Percentiles rank a stretch among this genome's conserved stretches.
phyloP scores from a whole-genome alignment of 2,888 invertebrate genomes.

The Gnatocerus cornutus region DNA sequence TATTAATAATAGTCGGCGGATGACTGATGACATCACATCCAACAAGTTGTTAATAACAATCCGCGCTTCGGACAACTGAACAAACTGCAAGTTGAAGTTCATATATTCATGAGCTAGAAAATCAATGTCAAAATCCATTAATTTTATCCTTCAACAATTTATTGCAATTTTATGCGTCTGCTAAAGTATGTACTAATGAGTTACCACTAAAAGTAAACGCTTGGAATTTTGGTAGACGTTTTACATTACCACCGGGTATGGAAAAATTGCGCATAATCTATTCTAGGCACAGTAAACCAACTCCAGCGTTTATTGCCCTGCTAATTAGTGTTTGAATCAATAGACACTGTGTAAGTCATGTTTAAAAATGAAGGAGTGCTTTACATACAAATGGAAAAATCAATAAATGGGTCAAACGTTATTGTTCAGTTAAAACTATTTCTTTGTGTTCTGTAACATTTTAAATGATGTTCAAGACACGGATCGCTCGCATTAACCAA shows the following conservation, averaged over 20 bases:
- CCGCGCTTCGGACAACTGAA: too few relatives aligned
- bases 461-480: too few relatives aligned
- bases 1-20: neutral
- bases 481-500: too few relatives aligned
- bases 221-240: neutral
- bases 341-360: neutral
- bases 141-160: neutral
- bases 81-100: too few relatives aligned
- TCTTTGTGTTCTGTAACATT: too few relatives aligned
- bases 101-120: too few relatives aligned
- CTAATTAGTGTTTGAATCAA: neutral
- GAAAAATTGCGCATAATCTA: conserved; percentile 3
- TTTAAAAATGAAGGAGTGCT: too few relatives aligned
- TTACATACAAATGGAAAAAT: too few relatives aligned
- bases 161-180: neutral
- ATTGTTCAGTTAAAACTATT: too few relatives aligned
- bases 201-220: neutral
- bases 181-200: neutral
- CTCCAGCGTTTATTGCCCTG: neutral
- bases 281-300: neutral
- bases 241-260: neutral
- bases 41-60: too few relatives aligned
- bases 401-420: too few relatives aligned
- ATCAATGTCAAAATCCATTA: too few relatives aligned
- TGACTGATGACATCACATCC: neutral